phyloP scores from a whole-genome alignment of 2,888 invertebrate genomes.

The Leuctra nigra region DNA sequence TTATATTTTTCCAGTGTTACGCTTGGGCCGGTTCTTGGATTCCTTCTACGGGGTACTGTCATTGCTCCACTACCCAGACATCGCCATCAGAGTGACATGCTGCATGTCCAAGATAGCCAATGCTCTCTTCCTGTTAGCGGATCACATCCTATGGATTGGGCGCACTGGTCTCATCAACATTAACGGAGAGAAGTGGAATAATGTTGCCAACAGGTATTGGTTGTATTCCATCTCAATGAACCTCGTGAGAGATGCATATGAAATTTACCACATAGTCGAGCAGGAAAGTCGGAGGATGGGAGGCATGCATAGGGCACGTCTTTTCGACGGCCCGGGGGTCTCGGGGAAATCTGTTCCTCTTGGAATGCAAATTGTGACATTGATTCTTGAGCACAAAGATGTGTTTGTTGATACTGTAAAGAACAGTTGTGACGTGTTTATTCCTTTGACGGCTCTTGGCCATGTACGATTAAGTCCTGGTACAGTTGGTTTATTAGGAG shows the following conservation, averaged over 20 bases:
- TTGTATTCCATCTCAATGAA: slow-evolving; percentile 73
- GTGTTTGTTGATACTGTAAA: slow-evolving; percentile 76
- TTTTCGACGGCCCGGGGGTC: not conserved
- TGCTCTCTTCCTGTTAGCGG: slow-evolving; percentile 72
- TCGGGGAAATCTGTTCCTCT: slow-evolving; percentile 19
- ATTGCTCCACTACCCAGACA: slow-evolving; percentile 64
- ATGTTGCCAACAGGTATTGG: slow-evolving; percentile 75
- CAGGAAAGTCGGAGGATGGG: slow-evolving; percentile 29
- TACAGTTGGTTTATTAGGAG: slow-evolving; percentile 68
- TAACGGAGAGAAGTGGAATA: slow-evolving; percentile 69
- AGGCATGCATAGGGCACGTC: not conserved
- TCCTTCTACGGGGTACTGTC: slow-evolving; percentile 67
- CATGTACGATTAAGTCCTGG: slow-evolving; percentile 71
- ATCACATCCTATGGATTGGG: slow-evolving; percentile 82
- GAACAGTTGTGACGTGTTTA: slow-evolving; percentile 79
- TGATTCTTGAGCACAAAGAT: slow-evolving; percentile 48
- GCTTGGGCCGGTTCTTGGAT: slow-evolving; percentile 80
- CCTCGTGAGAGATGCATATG: slow-evolving; percentile 75
- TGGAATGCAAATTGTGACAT: slow-evolving; percentile 29
- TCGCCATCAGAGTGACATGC: slow-evolving; percentile 60
- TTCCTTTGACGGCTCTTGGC: slow-evolving; percentile 76
- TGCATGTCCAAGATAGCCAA: slow-evolving; percentile 74
- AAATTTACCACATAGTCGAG: slow-evolving; percentile 60
- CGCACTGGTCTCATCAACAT: slow-evolving; percentile 56
- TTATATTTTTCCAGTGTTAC: slow-evolving; percentile 67